Percentiles rank a stretch among this genome's conserved stretches.
These are phyloP conservation scores for Tinea trinotella DNA, from an alignment of 2,888 invertebrate genomes.

Conservation along the genomic window DNA sequence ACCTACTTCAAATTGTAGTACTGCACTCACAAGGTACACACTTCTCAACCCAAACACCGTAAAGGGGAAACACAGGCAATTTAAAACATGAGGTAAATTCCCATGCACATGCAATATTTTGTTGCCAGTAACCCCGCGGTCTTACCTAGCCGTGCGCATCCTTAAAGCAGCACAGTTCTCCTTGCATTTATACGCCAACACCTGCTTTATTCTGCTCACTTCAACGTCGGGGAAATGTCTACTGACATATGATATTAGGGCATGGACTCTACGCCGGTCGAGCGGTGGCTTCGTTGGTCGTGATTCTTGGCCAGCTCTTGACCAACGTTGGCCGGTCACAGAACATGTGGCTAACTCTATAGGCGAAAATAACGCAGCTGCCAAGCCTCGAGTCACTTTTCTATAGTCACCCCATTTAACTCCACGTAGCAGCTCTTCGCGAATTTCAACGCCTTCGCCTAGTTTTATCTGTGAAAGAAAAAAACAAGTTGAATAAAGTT, in stretches of 20 bases:
- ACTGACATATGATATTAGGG: constrained; percentile 82
- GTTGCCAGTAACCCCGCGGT: too few relatives aligned
- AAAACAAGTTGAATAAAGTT: too few relatives aligned
- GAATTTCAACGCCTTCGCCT: constrained; percentile 81
- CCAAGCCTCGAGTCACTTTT: constrained; percentile 80
- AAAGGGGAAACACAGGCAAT: too few relatives aligned
- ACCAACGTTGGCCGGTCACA: constrained; percentile 83
- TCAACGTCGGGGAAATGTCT: constrained; percentile 81
- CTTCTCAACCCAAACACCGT: too few relatives aligned
- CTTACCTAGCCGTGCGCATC: constrained; percentile 80
- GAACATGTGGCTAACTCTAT: constrained; percentile 82
- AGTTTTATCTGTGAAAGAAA: constrained; percentile 73
- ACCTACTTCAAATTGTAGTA: constrained; percentile 71
- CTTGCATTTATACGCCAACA: constrained; percentile 83
- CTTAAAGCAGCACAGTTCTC: constrained; percentile 82
- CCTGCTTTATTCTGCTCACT: constrained; percentile 83
- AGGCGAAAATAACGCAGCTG: constrained; percentile 81
- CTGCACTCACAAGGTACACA: constrained; percentile 36
- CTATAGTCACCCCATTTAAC: constrained; percentile 84
- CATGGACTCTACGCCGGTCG: constrained; percentile 80
- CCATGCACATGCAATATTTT: too few relatives aligned
- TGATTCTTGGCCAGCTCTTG: constrained; percentile 79
- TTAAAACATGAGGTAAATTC: too few relatives aligned
- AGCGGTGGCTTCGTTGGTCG: constrained; percentile 83
- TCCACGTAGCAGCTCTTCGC: constrained; percentile 78